A percentile compares a stretch with the other conserved stretches of the same genome.
Conservation (phyloP, 2,797 vertebrate genomes). For the Microctenopoma stevenorrisi region DNA sequence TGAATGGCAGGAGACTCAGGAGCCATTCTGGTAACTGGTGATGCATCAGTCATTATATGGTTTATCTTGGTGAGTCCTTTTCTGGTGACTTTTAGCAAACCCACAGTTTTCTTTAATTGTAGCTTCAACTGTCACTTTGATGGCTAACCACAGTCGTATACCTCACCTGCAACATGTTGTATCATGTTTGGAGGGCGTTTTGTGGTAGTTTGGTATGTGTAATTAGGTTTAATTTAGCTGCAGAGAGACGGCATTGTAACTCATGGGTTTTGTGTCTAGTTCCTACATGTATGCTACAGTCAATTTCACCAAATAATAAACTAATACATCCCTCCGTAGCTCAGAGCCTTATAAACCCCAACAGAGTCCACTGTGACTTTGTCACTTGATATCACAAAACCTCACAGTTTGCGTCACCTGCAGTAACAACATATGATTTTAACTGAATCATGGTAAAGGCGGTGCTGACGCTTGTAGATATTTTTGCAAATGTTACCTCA, state of each 20-base stretch:
- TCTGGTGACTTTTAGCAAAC: constrained; percentile 33
- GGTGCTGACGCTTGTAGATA: constrained; percentile 2
- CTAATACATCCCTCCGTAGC: constrained; percentile 7
- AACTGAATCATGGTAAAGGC: neutral
- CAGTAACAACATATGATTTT: constrained; percentile 17
- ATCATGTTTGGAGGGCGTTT: constrained; percentile 70
- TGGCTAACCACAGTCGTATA: constrained; percentile 34
- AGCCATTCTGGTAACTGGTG: constrained; percentile 11
- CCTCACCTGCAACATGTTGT: constrained; percentile 70
- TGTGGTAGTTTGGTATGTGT: constrained; percentile 63
- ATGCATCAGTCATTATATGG: constrained; percentile 41
- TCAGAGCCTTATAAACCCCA: constrained; percentile 25
- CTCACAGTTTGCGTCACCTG: constrained; percentile 7
- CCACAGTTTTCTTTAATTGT: constrained; percentile 55
- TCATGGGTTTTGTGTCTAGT: constrained; percentile 62
- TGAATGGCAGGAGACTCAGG: neutral
- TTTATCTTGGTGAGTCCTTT: constrained; percentile 41
- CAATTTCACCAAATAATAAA: constrained; percentile 48
- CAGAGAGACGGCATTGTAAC: constrained; percentile 58
- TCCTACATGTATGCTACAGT: constrained; percentile 46
- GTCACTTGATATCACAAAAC: constrained; percentile 16
- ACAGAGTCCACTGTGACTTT: constrained; percentile 6
- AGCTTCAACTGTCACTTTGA: constrained; percentile 49
- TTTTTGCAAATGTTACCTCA: constrained; percentile 25
- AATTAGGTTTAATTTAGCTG: constrained; percentile 74